These are phyloP conservation scores for Paradoxurus hermaphroditus DNA, from an alignment of 2,113 vertebrate genomes.

Conservation along the genomic window DNA sequence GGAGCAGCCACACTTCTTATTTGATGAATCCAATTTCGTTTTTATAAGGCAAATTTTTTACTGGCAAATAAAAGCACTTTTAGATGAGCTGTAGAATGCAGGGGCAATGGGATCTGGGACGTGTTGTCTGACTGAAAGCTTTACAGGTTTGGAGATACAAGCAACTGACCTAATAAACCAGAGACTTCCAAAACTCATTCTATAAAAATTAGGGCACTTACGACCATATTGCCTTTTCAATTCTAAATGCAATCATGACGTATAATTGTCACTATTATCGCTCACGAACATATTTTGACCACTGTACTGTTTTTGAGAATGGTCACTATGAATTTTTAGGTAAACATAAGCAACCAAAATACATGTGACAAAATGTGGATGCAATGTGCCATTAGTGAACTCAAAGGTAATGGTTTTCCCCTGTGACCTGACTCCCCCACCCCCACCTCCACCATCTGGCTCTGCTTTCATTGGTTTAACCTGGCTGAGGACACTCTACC, in stretches of 20 bases:
- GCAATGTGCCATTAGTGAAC: neutral
- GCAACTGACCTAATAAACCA: conserved; percentile 45
- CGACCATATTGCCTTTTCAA: neutral
- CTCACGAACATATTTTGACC: neutral
- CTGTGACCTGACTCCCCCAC: fast-evolving
- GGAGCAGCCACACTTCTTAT: neutral
- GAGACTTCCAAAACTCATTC: conserved; percentile 48
- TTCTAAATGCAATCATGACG: conserved; percentile 29
- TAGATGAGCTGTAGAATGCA: conserved; percentile 3
- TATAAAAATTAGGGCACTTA: conserved; percentile 56
- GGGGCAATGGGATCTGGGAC: neutral
- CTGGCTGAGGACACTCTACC: neutral
- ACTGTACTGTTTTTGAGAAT: neutral
- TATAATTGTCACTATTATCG: conserved; percentile 51
- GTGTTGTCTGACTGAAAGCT: neutral
- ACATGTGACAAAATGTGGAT: conserved; percentile 39
- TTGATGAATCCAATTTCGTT: conserved; percentile 46
- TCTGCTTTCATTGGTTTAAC: neutral
- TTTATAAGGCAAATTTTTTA: conserved; percentile 58
- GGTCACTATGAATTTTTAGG: neutral
- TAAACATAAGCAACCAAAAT: conserved; percentile 33
- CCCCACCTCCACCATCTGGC: neutral
- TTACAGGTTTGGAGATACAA: conserved; percentile 1
- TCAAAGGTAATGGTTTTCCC: neutral
- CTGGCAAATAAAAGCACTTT: conserved; percentile 44